Evolutionary conservation across 2,797 vertebrate genomes (phyloP).

Genomic region (Acanthurus lineatus): DNA sequence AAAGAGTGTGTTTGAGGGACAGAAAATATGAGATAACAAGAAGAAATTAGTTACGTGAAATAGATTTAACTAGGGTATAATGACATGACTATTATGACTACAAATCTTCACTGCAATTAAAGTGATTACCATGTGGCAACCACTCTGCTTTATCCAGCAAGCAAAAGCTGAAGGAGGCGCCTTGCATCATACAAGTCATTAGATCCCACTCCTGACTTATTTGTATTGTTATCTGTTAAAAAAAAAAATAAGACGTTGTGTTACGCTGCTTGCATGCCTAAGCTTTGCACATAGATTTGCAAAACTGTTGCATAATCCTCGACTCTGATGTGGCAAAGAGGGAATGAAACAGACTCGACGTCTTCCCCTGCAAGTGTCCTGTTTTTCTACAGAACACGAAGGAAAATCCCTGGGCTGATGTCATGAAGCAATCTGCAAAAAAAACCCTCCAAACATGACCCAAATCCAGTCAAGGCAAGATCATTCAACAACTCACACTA

Average conservation of each 20-base stretch:
- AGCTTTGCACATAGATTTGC: conserved; percentile 20
- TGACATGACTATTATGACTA: background rate
- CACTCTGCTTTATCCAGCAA: conserved; percentile 5
- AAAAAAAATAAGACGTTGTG: conserved; percentile 12
- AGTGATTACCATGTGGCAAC: conserved; percentile 34
- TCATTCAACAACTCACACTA: conserved; percentile 11
- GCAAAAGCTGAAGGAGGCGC: background rate
- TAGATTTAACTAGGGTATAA: conserved; percentile 13
- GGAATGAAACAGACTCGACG: conserved; percentile 26
- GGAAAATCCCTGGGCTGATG: conserved; percentile 39
- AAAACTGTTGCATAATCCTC: conserved; percentile 49
- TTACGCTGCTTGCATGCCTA: conserved; percentile 13
- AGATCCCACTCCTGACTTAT: background rate
- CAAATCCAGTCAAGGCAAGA: conserved; percentile 24
- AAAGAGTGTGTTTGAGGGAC: background rate
- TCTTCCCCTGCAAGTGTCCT: background rate
- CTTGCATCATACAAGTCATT: background rate
- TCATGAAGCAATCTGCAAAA: conserved; percentile 37
- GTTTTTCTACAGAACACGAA: conserved; percentile 14
- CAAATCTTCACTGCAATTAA: conserved; percentile 33
- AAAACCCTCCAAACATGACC: conserved; percentile 12
- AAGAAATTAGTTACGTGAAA: background rate
- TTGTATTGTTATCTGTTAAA: background rate
- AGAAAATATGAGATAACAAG: background rate
- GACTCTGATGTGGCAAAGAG: conserved; percentile 25